Evolutionary conservation across 2,888 invertebrate species (phyloP).

Genomic region (Kuschelorhynchus macadamiae): DNA sequence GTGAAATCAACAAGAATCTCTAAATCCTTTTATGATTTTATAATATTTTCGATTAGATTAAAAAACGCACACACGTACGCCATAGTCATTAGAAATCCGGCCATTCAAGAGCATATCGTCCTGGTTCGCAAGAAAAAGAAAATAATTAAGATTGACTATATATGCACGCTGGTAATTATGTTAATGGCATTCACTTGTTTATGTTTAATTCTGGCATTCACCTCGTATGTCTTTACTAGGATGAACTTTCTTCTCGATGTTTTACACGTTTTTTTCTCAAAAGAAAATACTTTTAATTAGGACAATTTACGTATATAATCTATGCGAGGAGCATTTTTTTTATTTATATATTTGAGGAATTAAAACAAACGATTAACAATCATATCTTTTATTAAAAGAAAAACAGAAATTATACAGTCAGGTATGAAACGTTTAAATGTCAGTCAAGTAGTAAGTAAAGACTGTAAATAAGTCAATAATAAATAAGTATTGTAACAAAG

Average conservation of each 20-base stretch:
- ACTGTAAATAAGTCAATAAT: slow-evolving; percentile 9
- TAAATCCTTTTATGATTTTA: slow-evolving; percentile 4
- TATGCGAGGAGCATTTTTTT: not conserved
- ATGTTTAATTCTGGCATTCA: slow-evolving; percentile 17
- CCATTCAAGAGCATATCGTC: slow-evolving; percentile 36
- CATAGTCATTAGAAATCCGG: slow-evolving; percentile 32
- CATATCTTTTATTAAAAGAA: slow-evolving; percentile 38
- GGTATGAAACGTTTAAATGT: slow-evolving; percentile 22
- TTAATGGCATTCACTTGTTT: slow-evolving; percentile 43
- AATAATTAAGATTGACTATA: slow-evolving; percentile 36
- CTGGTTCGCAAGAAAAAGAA: slow-evolving; percentile 41
- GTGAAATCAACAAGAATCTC: slow-evolving; percentile 19
- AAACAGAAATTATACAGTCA: slow-evolving; percentile 35
- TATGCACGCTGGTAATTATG: slow-evolving; percentile 38
- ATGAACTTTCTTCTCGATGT: slow-evolving; percentile 34
- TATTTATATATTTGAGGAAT: not conserved
- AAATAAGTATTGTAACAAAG: not conserved
- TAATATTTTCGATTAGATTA: not conserved
- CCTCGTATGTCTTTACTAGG: slow-evolving; percentile 4
- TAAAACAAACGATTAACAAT: slow-evolving; percentile 20
- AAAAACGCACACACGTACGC: slow-evolving; percentile 6
- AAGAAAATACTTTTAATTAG: too few relatives aligned
- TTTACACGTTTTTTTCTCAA: slow-evolving; percentile 23
- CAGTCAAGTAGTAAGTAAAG: not conserved
- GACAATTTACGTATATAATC: too few relatives aligned